Conservation (phyloP, 2,113 vertebrate species). For the Poicephalus gulielmi region DNA sequence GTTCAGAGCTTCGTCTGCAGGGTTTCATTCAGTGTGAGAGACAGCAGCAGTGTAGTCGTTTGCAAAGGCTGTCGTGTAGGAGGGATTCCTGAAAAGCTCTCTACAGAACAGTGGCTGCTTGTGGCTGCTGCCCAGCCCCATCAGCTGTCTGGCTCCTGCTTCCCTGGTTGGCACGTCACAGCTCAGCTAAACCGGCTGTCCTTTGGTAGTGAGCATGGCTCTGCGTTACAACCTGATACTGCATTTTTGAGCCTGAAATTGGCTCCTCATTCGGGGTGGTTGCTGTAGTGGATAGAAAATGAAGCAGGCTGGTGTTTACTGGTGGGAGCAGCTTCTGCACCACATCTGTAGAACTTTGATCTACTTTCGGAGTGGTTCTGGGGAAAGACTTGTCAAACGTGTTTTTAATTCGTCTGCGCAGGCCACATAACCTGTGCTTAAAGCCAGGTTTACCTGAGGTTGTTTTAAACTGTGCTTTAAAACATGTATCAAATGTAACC, state of each 20-base stretch:
- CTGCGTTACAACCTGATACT: neutral
- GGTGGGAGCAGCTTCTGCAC: neutral
- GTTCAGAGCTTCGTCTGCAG: constrained; percentile 45
- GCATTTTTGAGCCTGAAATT: neutral
- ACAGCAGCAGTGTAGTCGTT: constrained; percentile 53
- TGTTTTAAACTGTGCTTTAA: neutral
- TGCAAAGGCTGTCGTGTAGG: constrained; percentile 48
- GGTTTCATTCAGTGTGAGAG: constrained; percentile 18
- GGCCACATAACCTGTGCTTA: neutral
- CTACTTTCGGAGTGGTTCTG: neutral
- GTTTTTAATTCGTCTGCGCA: constrained; percentile 25
- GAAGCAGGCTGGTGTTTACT: neutral
- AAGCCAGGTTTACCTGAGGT: constrained; percentile 1
- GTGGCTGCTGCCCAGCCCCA: constrained; percentile 43
- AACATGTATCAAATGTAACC: neutral
- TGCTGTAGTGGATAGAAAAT: neutral
- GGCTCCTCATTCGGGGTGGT: neutral
- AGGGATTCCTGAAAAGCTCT: constrained; percentile 61
- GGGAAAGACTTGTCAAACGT: neutral
- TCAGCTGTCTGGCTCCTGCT: constrained; percentile 54
- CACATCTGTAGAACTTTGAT: constrained; percentile 27
- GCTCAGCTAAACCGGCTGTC: neutral
- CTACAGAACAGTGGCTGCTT: constrained; percentile 18
- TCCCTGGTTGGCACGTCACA: neutral
- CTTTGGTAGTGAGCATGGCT: neutral